Evolutionary conservation across 2,113 vertebrate genomes (phyloP).

Genomic region (Syngnathus scovelli): DNA sequence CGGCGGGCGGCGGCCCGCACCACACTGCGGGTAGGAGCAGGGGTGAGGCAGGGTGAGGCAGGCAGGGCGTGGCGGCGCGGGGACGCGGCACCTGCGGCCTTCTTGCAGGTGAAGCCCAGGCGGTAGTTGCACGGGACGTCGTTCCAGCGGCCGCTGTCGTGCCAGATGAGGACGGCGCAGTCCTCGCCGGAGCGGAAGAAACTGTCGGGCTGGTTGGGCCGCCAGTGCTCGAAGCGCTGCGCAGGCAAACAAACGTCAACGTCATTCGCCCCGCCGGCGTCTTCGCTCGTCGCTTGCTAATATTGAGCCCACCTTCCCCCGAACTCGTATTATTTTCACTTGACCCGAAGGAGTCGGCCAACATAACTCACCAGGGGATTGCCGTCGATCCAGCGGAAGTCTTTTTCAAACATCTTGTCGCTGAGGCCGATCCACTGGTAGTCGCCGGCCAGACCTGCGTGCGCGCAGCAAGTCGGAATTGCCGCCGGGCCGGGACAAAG

Average conservation of each 20-base stretch:
- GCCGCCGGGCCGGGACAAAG: too few species aligned
- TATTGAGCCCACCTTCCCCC: background rate
- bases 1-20: slow-evolving; percentile 85
- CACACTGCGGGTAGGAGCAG: slow-evolving; percentile 69
- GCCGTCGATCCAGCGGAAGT: slow-evolving; percentile 94
- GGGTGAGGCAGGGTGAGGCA: background rate
- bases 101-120: slow-evolving; percentile 97
- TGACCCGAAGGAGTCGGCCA: too few species aligned
- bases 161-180: slow-evolving; percentile 96
- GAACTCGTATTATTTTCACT: too few species aligned
- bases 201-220: slow-evolving; percentile 91
- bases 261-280: background rate
- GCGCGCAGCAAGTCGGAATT: background rate
- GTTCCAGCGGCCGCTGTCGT: slow-evolving; percentile 91
- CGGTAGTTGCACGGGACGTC: slow-evolving; percentile 96
- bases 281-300: background rate
- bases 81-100: slow-evolving; percentile 82
- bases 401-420: slow-evolving; percentile 94
- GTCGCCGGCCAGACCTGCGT: slow-evolving; percentile 85
- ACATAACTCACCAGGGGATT: slow-evolving; percentile 78
- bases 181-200: slow-evolving; percentile 95
- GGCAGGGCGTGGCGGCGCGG: background rate
- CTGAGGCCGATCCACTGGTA: slow-evolving; percentile 98
- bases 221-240: slow-evolving; percentile 97
- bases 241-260: slow-evolving; percentile 13